Evolutionary conservation across 2,888 invertebrate genomes (phyloP).

Genomic region (Sepiola atlantica): DNA sequence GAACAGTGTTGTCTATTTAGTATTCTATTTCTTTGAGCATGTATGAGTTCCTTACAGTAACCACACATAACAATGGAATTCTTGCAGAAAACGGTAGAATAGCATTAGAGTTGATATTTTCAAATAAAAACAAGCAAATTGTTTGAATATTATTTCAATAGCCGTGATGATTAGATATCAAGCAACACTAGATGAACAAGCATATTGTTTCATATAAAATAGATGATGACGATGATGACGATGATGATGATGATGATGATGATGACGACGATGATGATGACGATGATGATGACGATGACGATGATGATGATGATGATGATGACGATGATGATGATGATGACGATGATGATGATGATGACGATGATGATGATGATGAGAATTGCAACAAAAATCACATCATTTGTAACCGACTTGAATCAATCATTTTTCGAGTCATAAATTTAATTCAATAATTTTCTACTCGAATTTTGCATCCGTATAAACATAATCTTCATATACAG

Average conservation of each 20-base stretch:
- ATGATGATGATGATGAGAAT: background rate
- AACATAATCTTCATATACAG: background rate
- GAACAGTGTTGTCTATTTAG: background rate
- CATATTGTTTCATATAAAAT: background rate
- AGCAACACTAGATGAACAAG: background rate
- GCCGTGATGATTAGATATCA: background rate
- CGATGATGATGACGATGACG: background rate
- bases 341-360: too few species aligned
- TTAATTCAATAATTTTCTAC: background rate
- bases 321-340: too few species aligned
- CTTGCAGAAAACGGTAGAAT: background rate
- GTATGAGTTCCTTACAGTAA: background rate
- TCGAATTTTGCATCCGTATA: background rate
- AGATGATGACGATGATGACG: too few species aligned
- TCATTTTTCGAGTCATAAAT: background rate
- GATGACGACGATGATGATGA: background rate
- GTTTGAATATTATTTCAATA: background rate
- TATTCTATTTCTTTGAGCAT: background rate
- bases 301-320: background rate
- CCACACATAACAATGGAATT: background rate
- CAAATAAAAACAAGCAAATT: background rate
- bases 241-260: background rate
- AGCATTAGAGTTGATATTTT: background rate
- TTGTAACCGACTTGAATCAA: background rate
- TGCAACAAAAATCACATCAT: background rate